Base-by-base conservation (phyloP, 2,888 invertebrate genomes). In the Luffia ferchaultella region DNA sequence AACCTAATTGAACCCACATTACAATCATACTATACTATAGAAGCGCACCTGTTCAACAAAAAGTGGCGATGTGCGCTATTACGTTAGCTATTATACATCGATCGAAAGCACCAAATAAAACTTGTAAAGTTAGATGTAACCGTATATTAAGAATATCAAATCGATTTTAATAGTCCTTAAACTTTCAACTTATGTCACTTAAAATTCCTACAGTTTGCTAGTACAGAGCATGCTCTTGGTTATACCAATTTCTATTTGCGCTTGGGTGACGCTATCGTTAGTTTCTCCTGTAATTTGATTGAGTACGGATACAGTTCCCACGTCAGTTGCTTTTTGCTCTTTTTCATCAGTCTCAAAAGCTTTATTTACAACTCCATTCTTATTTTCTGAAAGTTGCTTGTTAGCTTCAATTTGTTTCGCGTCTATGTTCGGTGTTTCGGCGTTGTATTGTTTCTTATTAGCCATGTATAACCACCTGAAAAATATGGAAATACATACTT, bases 401-500 rank as follows among this genome's bases (percentile, higher is more conserved):
- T 62, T 63, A 20, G 60, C 59, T 48, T 60, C 64, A 20, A 16
- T 42, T 50, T 60, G 56, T 53, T 57, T 59, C 52, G 60, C 58
- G 47, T 56, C 51, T 55, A 52, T 15, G 50, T 17, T 7, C 44
- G 16, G 19, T 45, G 58, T 58, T 55, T 54, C 56, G 52, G 61
- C 68, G 45, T 59, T 58, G 20, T 59, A 57, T 52, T 52, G 52
- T 53, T 62, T 59, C 49, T 60, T 53, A 55, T 63, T 51, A 60
- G 60, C 54, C 56, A 86, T 72, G 67, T 90, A 90, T 69, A 91
- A 79, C 90, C 90, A 91, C 51, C 90, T 90, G 69, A 49, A 82
- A 83, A 12, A 41, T n/a, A 30, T 30, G 30, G n/a, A n/a, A n/a
- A n/a, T n/a, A n/a, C n/a, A n/a, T n/a, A n/a, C n/a, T n/a, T n/a